A percentile compares a stretch with the other conserved stretches of the same genome.
Evolutionary conservation across 2,888 invertebrate genomes (phyloP).

Genomic region (Amphipyra tragopoginis): DNA sequence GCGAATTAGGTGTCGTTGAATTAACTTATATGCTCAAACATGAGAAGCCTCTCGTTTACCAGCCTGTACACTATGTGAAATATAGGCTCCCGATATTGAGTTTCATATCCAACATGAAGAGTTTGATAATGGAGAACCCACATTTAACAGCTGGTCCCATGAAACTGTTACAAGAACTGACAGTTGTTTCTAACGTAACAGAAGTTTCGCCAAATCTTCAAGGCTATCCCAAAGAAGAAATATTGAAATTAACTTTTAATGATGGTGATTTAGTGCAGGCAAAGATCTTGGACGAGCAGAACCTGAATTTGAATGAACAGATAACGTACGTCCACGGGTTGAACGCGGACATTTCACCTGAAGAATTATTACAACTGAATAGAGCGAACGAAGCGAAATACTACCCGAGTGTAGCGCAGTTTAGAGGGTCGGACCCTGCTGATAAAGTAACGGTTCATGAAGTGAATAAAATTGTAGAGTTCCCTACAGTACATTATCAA

Average conservation of each 20-base stretch:
- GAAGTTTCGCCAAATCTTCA: slow-evolving; percentile 70
- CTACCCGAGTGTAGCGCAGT: slow-evolving; percentile 17
- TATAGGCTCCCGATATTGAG: slow-evolving; percentile 72
- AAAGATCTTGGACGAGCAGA: slow-evolving; percentile 64
- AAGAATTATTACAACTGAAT: slow-evolving; percentile 49
- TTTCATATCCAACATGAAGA: slow-evolving; percentile 65
- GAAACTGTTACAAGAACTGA: slow-evolving; percentile 68
- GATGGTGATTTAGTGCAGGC: slow-evolving; percentile 73
- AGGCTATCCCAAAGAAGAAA: slow-evolving; percentile 64
- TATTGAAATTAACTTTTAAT: slow-evolving; percentile 65
- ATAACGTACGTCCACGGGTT: slow-evolving; percentile 59
- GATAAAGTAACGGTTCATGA: slow-evolving; percentile 18
- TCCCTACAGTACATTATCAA: slow-evolving; percentile 26
- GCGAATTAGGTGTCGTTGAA: slow-evolving; percentile 67
- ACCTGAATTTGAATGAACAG: slow-evolving; percentile 56
- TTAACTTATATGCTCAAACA: slow-evolving; percentile 75
- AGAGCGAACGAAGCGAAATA: slow-evolving; percentile 39
- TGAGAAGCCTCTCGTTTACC: slow-evolving; percentile 67
- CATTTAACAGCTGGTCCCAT: slow-evolving; percentile 62
- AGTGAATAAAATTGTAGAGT: slow-evolving; percentile 18
- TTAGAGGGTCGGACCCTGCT: slow-evolving; percentile 24
- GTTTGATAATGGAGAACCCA: slow-evolving; percentile 63
- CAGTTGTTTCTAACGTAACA: slow-evolving; percentile 65
- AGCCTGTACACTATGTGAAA: slow-evolving; percentile 76
- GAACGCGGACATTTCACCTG: slow-evolving; percentile 61